A percentile compares a stretch with the other conserved stretches of the same genome.
phyloP scores from a whole-genome alignment of 2,113 vertebrate genomes.

The Pedetes capensis region DNA sequence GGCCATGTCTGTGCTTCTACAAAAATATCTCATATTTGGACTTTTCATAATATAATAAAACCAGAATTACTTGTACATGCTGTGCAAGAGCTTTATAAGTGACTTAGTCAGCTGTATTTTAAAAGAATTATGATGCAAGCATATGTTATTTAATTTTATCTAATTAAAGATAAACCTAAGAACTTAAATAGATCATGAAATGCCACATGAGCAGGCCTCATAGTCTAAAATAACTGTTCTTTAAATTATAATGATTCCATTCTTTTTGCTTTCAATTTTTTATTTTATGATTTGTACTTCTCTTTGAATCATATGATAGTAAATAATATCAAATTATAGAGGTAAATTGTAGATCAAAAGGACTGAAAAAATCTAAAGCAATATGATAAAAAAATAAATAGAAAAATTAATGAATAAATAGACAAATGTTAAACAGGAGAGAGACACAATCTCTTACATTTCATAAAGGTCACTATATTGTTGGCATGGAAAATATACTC shows the following conservation, averaged over 20 bases:
- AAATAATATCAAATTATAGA: slow-evolving; percentile 25
- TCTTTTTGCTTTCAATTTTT: neutral
- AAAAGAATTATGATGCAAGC: neutral
- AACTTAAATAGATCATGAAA: neutral
- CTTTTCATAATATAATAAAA: slow-evolving; percentile 8
- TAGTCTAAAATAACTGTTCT: neutral
- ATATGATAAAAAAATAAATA: neutral
- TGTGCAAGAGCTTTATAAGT: neutral
- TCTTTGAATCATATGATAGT: neutral
- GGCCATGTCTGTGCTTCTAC: neutral
- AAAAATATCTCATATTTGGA: neutral
- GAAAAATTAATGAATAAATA: neutral
- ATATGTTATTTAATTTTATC: slow-evolving; percentile 26
- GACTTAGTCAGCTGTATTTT: neutral
- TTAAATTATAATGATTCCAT: slow-evolving; percentile 20
- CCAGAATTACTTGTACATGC: neutral
- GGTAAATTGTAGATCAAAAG: neutral
- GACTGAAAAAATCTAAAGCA: neutral
- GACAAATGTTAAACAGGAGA: neutral
- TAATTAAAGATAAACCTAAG: slow-evolving; percentile 28
- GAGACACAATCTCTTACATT: neutral
- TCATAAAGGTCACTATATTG: neutral
- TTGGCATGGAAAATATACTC: neutral
- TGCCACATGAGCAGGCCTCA: neutral
- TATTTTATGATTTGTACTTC: neutral